Base-by-base conservation (phyloP, 2,888 invertebrate genomes). In the Mamestra brassicae region DNA sequence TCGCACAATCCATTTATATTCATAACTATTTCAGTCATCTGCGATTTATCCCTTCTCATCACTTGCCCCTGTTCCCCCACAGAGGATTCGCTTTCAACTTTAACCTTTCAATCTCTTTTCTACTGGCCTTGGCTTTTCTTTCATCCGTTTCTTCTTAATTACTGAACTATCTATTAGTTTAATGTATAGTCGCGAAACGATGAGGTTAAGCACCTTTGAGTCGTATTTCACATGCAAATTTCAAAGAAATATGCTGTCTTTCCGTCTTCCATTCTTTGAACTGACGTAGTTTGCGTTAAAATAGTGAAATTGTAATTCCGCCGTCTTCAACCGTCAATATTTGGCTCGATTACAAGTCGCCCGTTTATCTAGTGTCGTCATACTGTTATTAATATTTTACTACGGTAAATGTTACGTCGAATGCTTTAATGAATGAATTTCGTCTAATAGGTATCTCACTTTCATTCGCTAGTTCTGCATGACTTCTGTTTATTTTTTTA, bases 271-370 rank as follows among this genome's bases (percentile, higher is more conserved):
- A 38, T 64, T 64, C 50, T 42, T 0, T 4, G 47, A 64, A 64
- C 10, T 38, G 42, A 26, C 11, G 7, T 11, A 42, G 15, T 64
- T n/a, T 17, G 36, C 6, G 36, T 64, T 60, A 15, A n/a, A 64
- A 45, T 10, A 64, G 57, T 54, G 36, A 50, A 62, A 62, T 66
- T 66, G 34, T 52, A 55, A 61, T 26, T 55, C 15, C 17, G 42
- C 10, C 47, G 38, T n/a, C 5, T 47, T 34, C 7, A 42, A 17
- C 13, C 38, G 64, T 60, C 38, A 78, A 73, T 65, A 72, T 79
- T 78, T 68, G 67, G 60, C 34, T 68, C 60, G 61, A 57, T 57
- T 10, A 79, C 11, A 42, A 60, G 66, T 34, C 47, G 38, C 11
- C 45, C 36, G n/a, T 36, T 78, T 72, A 38, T 52, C n/a, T 36